Conservation (phyloP, 1,140 invertebrate genomes). For the Microvelia longipes region DNA sequence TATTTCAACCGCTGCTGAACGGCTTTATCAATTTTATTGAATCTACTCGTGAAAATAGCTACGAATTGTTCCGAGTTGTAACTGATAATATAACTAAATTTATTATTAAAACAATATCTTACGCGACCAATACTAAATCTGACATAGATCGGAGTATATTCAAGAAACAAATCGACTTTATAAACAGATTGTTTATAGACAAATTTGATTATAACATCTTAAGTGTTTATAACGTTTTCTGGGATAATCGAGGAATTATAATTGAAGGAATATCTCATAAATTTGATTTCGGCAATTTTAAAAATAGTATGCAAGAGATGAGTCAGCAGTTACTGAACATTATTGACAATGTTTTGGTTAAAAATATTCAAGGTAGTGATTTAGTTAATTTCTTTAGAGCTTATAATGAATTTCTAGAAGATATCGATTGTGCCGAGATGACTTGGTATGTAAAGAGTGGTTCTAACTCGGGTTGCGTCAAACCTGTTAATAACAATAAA, state of each 20-base stretch:
- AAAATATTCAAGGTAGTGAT: not conserved
- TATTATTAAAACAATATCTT: no score
- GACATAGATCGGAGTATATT: not conserved
- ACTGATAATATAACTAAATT: no score
- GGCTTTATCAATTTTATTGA: no score
- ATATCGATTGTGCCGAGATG: not conserved
- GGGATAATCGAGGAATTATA: not conserved
- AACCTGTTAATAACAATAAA: not conserved
- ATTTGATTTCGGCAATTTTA: not conserved
- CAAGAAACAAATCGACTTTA: not conserved
- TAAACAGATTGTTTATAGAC: not conserved
- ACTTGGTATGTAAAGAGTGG: not conserved
- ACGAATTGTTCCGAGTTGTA: no score
- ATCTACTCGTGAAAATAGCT: no score
- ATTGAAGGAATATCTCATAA: not conserved
- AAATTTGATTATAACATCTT: not conserved
- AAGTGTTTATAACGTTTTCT: not conserved
- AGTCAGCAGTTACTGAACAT: not conserved
- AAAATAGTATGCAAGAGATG: not conserved
- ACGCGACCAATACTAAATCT: no score
- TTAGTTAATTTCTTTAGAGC: not conserved
- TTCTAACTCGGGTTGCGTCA: not conserved
- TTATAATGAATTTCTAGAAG: not conserved
- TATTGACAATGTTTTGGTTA: not conserved
- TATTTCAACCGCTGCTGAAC: no score